Evolutionary conservation across 2,113 vertebrate genomes (phyloP).

Genomic region (Eudorcas thomsonii): DNA sequence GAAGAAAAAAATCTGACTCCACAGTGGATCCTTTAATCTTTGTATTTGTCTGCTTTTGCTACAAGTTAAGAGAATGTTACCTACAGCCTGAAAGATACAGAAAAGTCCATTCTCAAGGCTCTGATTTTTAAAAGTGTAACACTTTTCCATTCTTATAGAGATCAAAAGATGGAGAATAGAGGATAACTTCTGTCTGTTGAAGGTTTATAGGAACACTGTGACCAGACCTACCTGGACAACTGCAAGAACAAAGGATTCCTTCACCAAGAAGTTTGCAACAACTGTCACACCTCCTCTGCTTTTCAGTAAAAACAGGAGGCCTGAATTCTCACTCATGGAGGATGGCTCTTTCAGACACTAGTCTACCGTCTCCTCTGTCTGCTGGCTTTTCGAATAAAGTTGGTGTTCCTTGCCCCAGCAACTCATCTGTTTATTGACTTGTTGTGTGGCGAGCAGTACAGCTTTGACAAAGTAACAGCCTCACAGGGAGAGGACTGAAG

Average conservation of each 20-base stretch:
- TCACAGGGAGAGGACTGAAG: neutral
- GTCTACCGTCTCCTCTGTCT: neutral
- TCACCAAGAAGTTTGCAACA: neutral
- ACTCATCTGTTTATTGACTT: neutral
- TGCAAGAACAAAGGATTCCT: neutral
- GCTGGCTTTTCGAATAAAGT: neutral
- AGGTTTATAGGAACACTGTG: neutral
- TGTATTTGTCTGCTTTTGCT: neutral
- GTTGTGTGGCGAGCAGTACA: accelerated
- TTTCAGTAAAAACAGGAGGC: neutral
- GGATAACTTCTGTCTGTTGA: neutral
- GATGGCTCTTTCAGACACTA: neutral
- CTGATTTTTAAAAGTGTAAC: neutral
- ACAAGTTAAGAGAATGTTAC: neutral
- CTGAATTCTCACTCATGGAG: neutral
- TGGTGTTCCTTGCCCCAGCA: neutral
- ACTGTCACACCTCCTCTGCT: neutral
- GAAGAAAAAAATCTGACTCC: neutral
- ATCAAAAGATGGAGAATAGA: neutral
- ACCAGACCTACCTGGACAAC: neutral
- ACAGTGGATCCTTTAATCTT: neutral
- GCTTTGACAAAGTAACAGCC: neutral
- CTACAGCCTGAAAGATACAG: neutral
- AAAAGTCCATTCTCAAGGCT: neutral
- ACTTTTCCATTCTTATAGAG: neutral